Evolutionary conservation across 2,113 vertebrate genomes (phyloP), one percentile per base, ranked within the genome.

Genomic region (Scartelaos histophorus): DNA sequence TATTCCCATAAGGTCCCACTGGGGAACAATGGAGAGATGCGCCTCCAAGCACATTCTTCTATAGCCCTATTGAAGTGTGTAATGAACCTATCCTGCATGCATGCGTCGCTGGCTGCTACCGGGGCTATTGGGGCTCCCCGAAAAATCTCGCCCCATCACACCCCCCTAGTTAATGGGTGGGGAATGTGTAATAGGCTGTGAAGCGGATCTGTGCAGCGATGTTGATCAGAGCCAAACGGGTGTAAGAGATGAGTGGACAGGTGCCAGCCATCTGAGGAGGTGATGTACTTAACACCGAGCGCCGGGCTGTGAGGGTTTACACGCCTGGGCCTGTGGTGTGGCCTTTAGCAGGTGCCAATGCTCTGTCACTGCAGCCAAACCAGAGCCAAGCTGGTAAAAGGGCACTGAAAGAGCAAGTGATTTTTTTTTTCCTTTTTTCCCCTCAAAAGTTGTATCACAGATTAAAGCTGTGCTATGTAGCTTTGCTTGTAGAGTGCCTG

Each of bases 81-180:
- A 91, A 91, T 88, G 90, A 91, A 90, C 80, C 89, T 89, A 78
- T 69, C 60, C 83, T 19, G 73, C 85, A 66, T 82, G 76, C 57
- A 49, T 65, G 76, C 56, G 65, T 25, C 15, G 4, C 72, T 80
- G 80, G 69, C 69, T 76, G 56, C 58, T 61, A 34, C 73, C 46
- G 60, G 74, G 66, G 56, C 58, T 61, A 34, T 74, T 51, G 60
- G 74, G 66, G 69, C 76, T 75, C 73, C 53, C 35, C 51, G 2
- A 74, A 79, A 88, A 88, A 77, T 67, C 25, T 74, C 66, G 24
- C 67, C 69, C 81, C 80, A 54, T 85, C 74, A 58, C 71, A 64
- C 60, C 53, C 78, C 66, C 62, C 56, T 84, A 80, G 85, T 86
- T 76, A 85, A 90, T 89, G 84, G 81, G 80, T 86, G 85, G 79